Conservation (phyloP, 2,113 vertebrate genomes). For the Piaya cayana region DNA sequence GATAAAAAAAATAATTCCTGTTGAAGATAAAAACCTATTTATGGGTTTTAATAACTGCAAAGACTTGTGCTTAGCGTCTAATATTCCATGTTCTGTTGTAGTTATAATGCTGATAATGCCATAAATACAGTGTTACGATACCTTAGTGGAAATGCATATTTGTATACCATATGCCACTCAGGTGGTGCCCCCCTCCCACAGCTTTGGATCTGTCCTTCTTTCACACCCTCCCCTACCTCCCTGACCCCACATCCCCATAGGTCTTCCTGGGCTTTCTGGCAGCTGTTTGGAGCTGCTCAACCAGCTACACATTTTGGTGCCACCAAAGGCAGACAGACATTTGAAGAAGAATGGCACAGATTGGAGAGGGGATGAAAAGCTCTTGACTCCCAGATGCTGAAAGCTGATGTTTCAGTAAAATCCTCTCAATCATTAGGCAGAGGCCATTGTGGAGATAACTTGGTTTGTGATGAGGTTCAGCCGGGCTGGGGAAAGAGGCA, state of each 20-base stretch:
- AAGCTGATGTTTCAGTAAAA: neutral
- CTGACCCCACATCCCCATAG: rapidly evolving
- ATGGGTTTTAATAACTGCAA: slow-evolving; percentile 33
- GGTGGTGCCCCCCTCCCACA: neutral
- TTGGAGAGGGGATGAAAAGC: neutral
- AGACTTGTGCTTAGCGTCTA: neutral
- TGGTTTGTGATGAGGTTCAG: neutral
- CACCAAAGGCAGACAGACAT: neutral
- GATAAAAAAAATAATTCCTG: neutral
- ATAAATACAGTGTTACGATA: neutral
- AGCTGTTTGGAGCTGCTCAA: neutral
- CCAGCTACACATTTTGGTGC: neutral
- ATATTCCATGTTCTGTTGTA: neutral
- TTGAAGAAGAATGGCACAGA: neutral
- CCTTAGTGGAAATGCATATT: neutral
- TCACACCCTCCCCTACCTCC: neutral
- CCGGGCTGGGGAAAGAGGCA: neutral
- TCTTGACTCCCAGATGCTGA: neutral
- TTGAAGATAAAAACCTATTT: neutral
- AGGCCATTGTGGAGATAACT: neutral
- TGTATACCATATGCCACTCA: neutral
- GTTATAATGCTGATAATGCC: neutral
- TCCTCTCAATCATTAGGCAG: neutral
- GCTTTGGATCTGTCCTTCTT: neutral
- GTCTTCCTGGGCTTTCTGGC: neutral